Evolutionary conservation across 2,113 vertebrate species (phyloP).

Genomic region (Oriolus oriolus): DNA sequence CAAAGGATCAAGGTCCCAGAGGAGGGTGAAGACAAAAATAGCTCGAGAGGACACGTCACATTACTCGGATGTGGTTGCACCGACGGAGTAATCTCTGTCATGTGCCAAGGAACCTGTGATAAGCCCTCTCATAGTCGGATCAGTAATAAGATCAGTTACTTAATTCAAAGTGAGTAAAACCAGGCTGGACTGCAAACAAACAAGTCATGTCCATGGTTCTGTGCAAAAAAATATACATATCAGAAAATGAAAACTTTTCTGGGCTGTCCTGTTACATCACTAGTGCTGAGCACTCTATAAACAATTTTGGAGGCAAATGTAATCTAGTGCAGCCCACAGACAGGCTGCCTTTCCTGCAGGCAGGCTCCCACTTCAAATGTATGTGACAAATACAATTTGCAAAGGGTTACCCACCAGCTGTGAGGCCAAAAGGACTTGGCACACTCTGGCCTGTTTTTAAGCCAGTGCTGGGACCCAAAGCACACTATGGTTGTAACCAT

Average conservation of each 20-base stretch:
- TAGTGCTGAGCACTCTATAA: not conserved
- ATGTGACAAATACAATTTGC: not conserved
- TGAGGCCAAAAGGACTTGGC: rapidly evolving
- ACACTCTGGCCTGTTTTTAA: not conserved
- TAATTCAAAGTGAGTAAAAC: constrained; percentile 52
- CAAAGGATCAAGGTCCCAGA: not conserved
- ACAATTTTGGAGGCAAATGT: not conserved
- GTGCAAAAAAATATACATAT: not conserved
- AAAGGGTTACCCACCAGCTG: not conserved
- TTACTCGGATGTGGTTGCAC: not conserved
- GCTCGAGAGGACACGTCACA: not conserved
- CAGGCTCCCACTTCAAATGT: not conserved
- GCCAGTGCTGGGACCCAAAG: not conserved
- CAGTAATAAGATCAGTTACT: constrained; percentile 51
- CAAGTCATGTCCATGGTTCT: not conserved
- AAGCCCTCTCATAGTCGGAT: constrained; percentile 42
- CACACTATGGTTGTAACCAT: not conserved
- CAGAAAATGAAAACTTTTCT: not conserved
- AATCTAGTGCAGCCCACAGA: not conserved
- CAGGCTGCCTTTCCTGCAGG: not conserved
- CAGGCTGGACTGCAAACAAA: not conserved
- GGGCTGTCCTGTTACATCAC: not conserved
- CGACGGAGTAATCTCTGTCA: not conserved
- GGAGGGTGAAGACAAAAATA: not conserved
- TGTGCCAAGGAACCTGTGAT: constrained; percentile 42